Conservation (phyloP, 2,113 vertebrate species). For the Scopus umbretta region DNA sequence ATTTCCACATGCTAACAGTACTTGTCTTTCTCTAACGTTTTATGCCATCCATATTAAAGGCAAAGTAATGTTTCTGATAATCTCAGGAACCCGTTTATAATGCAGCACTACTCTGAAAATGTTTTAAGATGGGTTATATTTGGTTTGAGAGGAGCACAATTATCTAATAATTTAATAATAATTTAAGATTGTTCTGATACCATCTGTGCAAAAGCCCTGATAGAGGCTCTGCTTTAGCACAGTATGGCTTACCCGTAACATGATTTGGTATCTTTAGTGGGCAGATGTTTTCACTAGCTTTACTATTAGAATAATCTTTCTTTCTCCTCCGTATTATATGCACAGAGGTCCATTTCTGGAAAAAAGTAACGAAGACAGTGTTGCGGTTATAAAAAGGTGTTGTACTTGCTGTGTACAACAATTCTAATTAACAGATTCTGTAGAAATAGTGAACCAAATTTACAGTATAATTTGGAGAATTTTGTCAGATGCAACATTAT, state of each 20-base stretch:
- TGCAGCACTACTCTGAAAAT: not conserved
- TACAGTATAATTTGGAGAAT: not conserved
- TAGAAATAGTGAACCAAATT: not conserved
- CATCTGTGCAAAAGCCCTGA: conserved; percentile 45
- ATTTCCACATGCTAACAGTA: not conserved
- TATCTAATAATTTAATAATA: conserved; percentile 59
- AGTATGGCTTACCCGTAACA: not conserved
- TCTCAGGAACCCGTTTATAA: not conserved
- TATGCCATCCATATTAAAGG: not conserved
- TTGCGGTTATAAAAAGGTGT: not conserved
- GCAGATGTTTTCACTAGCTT: not conserved
- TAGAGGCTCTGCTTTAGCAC: not conserved
- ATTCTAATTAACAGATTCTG: not conserved
- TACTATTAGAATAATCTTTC: not conserved
- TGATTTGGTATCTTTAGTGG: not conserved
- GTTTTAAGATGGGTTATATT: conserved; percentile 6
- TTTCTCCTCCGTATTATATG: not conserved
- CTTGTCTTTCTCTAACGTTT: not conserved
- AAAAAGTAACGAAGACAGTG: not conserved
- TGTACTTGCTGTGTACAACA: not conserved
- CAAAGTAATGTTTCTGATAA: not conserved
- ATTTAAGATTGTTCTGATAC: conserved; percentile 41
- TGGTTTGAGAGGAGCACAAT: conserved; percentile 15
- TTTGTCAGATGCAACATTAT: not conserved
- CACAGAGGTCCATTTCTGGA: not conserved